phyloP scores from a whole-genome alignment of 2,797 vertebrate genomes.

The Acipenser oxyrinchus region DNA sequence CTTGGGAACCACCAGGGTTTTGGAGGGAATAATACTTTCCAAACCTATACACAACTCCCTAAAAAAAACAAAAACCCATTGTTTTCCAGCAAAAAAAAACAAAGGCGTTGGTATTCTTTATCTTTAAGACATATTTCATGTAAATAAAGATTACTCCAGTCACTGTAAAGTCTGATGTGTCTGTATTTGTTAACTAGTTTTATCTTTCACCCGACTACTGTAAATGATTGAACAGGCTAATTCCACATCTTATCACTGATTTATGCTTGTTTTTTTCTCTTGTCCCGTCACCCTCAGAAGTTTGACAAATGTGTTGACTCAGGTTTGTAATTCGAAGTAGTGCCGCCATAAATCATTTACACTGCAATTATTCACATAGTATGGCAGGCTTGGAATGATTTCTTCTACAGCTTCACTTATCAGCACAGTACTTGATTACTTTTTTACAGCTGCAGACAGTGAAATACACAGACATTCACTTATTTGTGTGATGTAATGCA shows the following conservation, averaged over 20 bases:
- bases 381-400: slow-evolving; percentile 15
- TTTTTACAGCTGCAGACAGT: background rate
- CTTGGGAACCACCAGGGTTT: too few relatives aligned
- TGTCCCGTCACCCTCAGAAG: background rate
- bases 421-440: background rate
- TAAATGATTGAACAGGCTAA: slow-evolving; percentile 17
- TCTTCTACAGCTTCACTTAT: slow-evolving; percentile 24
- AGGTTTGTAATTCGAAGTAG: slow-evolving; percentile 9
- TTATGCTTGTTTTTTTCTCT: slow-evolving; percentile 2
- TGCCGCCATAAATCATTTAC: slow-evolving; percentile 20
- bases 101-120: too few relatives aligned
- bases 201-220: background rate
- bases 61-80: too few relatives aligned
- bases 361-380: slow-evolving; percentile 38
- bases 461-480: background rate
- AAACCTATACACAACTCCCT: too few relatives aligned
- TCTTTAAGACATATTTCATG: too few relatives aligned
- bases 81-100: too few relatives aligned
- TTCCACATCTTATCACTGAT: slow-evolving; percentile 7
- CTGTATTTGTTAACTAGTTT: background rate
- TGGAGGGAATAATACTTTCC: too few relatives aligned
- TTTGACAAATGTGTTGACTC: slow-evolving; percentile 18
- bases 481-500: slow-evolving; percentile 5
- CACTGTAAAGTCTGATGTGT: background rate
- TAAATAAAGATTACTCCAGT: too few relatives aligned